Percentiles rank a stretch among this genome's conserved stretches.
Conservation (phyloP, 2,113 vertebrate genomes). For the Bambusicola thoracicus region DNA sequence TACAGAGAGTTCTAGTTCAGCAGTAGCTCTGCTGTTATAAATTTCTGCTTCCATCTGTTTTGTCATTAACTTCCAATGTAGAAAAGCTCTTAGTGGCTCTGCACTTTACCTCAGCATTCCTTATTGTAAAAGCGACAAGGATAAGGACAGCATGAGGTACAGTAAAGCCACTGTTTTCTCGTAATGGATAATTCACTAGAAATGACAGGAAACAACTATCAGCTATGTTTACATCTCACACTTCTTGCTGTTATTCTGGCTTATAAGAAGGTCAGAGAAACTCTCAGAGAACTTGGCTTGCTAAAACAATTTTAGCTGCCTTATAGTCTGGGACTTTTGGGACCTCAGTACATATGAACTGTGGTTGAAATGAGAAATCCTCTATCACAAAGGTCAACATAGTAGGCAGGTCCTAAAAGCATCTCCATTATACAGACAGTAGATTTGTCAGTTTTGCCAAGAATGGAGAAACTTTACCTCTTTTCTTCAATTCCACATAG, state of each 20-base stretch:
- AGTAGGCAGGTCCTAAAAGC: neutral
- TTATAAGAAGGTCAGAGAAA: neutral
- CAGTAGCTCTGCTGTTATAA: neutral
- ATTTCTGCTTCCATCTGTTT: neutral
- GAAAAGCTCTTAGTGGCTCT: neutral
- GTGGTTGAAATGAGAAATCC: neutral
- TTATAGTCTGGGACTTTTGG: neutral
- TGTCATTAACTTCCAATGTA: neutral
- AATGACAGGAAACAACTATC: neutral
- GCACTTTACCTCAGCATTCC: neutral
- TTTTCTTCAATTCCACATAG: slow-evolving; percentile 88
- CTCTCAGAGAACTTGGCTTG: neutral
- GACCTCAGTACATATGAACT: neutral
- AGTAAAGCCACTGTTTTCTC: neutral
- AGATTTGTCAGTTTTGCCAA: neutral
- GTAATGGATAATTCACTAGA: neutral
- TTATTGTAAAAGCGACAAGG: neutral
- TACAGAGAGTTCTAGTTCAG: neutral
- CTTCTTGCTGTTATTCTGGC: neutral
- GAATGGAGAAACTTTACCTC: slow-evolving; percentile 74
- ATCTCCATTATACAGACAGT: neutral
- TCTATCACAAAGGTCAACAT: neutral
- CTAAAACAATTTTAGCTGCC: neutral
- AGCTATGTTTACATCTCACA: neutral
- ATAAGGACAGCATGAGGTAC: neutral